These are phyloP conservation scores for Netelia inedita DNA, from an alignment of 2,888 invertebrate genomes.

Conservation along the genomic window DNA sequence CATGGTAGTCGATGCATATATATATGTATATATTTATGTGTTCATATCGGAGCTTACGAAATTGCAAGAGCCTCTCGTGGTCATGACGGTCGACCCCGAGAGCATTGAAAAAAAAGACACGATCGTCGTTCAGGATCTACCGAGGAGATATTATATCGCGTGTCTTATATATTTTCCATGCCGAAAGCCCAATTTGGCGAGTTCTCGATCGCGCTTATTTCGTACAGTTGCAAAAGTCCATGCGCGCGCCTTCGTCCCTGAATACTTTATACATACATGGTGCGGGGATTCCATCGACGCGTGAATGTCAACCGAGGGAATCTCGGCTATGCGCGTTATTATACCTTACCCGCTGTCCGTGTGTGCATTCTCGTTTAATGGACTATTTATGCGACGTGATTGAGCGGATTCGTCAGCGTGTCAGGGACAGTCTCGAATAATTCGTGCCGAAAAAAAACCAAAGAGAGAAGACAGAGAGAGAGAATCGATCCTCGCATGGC, in stretches of 20 bases:
- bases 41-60: slow-evolving; percentile 35
- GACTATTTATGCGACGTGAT: slow-evolving; percentile 39
- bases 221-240: slow-evolving; percentile 34
- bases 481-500: neutral
- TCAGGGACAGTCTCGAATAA: slow-evolving; percentile 28
- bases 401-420: slow-evolving; percentile 34
- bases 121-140: slow-evolving; percentile 44
- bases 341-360: neutral
- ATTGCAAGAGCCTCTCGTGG: slow-evolving; percentile 18
- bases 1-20: neutral
- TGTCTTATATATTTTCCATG: slow-evolving; percentile 34
- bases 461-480: neutral
- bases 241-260: slow-evolving; percentile 1
- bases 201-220: slow-evolving; percentile 32
- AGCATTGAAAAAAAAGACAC: slow-evolving; percentile 25
- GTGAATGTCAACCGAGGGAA: slow-evolving; percentile 43
- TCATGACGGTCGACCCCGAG: slow-evolving; percentile 37
- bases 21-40: neutral
- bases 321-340: slow-evolving; percentile 28
- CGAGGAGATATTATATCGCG: slow-evolving; percentile 43
- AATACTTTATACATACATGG: slow-evolving; percentile 34
- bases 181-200: slow-evolving; percentile 57
- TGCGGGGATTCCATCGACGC: slow-evolving; percentile 34
- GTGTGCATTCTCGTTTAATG: slow-evolving; percentile 18
- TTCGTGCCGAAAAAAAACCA: neutral